Base-by-base conservation (phyloP, 1,140 invertebrate species). In the Ephestia elutella region DNA sequence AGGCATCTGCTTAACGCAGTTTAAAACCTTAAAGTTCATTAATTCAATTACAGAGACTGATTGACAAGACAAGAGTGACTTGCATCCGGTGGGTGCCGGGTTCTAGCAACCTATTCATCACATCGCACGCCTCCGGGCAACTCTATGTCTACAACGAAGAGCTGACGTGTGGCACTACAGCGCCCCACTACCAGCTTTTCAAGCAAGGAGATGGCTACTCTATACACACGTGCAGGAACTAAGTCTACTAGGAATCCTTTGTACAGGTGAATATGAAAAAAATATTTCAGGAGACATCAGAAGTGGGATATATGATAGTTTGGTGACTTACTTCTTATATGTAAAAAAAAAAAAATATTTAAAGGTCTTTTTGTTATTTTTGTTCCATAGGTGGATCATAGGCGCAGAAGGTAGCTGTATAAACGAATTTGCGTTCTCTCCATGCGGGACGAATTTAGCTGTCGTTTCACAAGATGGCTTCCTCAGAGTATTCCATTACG, bases 1-100 rank as follows among this genome's bases (percentile, higher is more conserved):
- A n/a, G n/a, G n/a, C n/a, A n/a, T n/a, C n/a, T n/a, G n/a, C n/a
- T n/a, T n/a, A n/a, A n/a, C n/a, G n/a, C n/a, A n/a, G n/a, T n/a
- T n/a, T n/a, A n/a, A n/a, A n/a, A n/a, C n/a, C n/a, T n/a, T n/a
- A n/a, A n/a, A 25, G 7, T 18, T 32, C 56, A 17, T 35, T 1
- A 21, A 58, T 30, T 17, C 17, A n/a, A 15, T 15, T 13, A 78
- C 92, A 98, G 96, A 94, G 97, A 86, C 89, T 98, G 74, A 98
- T 99, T 81, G 98, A 99, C 84, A 99, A 99, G 90, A 97, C 95
- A 57, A 95, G 96, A 90, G 98, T 99, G 65, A 99, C 98, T n/a
- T 99, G 98, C 87, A 94, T 99, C 75, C 94, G 95, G 78, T 99
- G 98, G 98, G 93, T 99, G 60, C 98, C 98, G 15, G 95, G 95